These are phyloP conservation scores for Chironex yamaguchii DNA, from an alignment of 30 jellyfish, hydroid and myxozoan genomes.

Conservation along the genomic window DNA sequence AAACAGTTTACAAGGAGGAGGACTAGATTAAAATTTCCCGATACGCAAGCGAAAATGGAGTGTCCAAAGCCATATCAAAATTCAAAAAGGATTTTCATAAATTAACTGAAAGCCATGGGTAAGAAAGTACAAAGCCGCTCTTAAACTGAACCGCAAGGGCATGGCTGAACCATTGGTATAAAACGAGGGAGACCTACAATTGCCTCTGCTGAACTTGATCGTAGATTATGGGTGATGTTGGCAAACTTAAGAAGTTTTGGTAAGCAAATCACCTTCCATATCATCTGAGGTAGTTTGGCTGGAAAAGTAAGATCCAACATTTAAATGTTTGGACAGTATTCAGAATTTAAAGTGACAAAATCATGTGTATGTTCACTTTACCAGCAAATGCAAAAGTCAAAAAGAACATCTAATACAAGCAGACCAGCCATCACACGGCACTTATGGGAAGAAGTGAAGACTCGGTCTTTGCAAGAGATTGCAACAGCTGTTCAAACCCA, in stretches of 20 bases:
- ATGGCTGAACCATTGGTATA: background rate
- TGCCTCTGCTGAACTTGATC: background rate
- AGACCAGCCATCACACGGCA: slow-evolving; percentile 27
- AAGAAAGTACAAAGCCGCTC: background rate
- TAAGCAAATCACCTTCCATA: background rate
- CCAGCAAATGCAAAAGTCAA: slow-evolving; percentile 10
- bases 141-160: background rate
- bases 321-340: background rate
- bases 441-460: background rate
- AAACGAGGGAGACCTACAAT: background rate
- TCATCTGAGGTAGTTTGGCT: background rate
- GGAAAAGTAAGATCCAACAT: slow-evolving; percentile 1
- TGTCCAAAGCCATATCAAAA: background rate
- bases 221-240: too few relatives aligned
- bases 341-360: slow-evolving; percentile 25
- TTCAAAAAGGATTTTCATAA: background rate
- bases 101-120: background rate
- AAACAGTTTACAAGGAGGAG: background rate
- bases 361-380: slow-evolving; percentile 16
- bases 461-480: background rate
- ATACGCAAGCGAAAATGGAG: background rate
- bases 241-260: background rate
- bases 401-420: slow-evolving; percentile 37
- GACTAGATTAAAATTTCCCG: background rate
- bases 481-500: slow-evolving; percentile 1